These are phyloP conservation scores for Epicampocera succincta DNA, from an alignment of 2,888 invertebrate genomes.

Conservation along the genomic window DNA sequence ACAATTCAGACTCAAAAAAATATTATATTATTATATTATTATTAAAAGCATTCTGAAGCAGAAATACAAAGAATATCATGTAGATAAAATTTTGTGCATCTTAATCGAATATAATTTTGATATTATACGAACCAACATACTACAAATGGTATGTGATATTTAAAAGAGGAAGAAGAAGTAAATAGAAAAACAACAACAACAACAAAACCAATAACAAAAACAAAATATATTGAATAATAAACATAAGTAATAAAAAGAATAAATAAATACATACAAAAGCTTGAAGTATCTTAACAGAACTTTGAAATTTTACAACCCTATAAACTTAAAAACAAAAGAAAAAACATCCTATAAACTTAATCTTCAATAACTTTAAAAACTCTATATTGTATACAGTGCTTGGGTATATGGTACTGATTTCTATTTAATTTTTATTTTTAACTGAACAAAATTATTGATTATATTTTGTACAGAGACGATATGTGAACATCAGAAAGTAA, in stretches of 20 bases:
- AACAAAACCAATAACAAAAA: not conserved
- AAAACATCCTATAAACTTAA: constrained; percentile 34
- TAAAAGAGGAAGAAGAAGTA: no score
- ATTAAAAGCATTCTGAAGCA: constrained; percentile 19
- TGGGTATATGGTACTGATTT: no score
- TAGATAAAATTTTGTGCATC: constrained; percentile 64
- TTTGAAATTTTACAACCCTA: constrained; percentile 33
- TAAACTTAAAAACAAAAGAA: constrained; percentile 20
- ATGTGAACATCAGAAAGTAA: constrained; percentile 27
- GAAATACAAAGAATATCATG: constrained; percentile 53
- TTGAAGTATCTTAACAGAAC: constrained; percentile 36
- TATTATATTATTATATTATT: no score
- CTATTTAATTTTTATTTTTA: constrained; percentile 11
- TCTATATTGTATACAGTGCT: constrained; percentile 46
- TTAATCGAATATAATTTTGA: constrained; percentile 68
- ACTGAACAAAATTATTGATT: constrained; percentile 4
- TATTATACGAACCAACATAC: constrained; percentile 62
- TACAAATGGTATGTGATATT: constrained; percentile 56
- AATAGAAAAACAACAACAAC: constrained; percentile 5
- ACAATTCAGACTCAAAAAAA: constrained; percentile 50
- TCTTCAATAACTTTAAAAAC: constrained; percentile 57
- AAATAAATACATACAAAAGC: constrained; percentile 48
- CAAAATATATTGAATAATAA: constrained; percentile 36
- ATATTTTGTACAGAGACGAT: constrained; percentile 52
- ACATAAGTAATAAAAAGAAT: constrained; percentile 40